A percentile compares a stretch with the other conserved stretches of the same genome.
Conservation (phyloP, 2,888 invertebrate species). For the Leptarthrus brevirostris region DNA sequence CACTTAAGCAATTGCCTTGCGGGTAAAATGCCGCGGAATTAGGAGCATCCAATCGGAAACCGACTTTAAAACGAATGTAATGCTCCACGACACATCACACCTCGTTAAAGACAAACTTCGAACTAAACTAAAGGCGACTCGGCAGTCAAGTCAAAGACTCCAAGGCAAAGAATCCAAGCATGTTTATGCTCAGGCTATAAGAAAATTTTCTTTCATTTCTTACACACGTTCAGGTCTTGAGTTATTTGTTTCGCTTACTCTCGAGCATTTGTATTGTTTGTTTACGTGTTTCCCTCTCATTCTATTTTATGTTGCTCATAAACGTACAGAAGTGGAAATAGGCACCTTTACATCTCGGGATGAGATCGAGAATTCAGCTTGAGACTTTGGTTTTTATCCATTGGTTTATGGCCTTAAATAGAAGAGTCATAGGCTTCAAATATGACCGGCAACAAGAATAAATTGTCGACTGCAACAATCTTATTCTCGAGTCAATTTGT, state of each 20-base stretch:
- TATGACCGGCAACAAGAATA: conserved; percentile 9
- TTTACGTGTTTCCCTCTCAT: conserved; percentile 20
- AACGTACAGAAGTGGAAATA: conserved; percentile 21
- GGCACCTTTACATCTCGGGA: conserved; percentile 14
- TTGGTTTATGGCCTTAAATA: conserved; percentile 14
- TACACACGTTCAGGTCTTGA: conserved; percentile 9
- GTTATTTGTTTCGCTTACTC: background rate
- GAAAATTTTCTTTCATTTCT: conserved; percentile 23
- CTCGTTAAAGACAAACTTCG: conserved; percentile 18
- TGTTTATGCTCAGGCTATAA: conserved; percentile 30
- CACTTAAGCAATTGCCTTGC: background rate
- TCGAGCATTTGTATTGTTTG: background rate
- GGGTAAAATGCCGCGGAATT: conserved; percentile 7
- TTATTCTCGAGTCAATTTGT: conserved; percentile 21
- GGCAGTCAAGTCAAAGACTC: conserved; percentile 29
- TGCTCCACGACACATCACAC: conserved; percentile 7
- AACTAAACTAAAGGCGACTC: conserved; percentile 29
- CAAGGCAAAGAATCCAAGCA: conserved; percentile 30
- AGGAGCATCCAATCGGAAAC: background rate
- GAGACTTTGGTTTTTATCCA: background rate
- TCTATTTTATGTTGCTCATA: conserved; percentile 15
- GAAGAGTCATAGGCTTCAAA: conserved; percentile 37
- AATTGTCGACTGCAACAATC: conserved; percentile 29
- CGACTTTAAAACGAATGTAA: background rate
- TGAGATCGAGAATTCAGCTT: background rate